Evolutionary conservation across 2,888 invertebrate genomes (phyloP), one percentile per base, ranked within the genome.

Genomic region (Synergus laeviventris): DNA sequence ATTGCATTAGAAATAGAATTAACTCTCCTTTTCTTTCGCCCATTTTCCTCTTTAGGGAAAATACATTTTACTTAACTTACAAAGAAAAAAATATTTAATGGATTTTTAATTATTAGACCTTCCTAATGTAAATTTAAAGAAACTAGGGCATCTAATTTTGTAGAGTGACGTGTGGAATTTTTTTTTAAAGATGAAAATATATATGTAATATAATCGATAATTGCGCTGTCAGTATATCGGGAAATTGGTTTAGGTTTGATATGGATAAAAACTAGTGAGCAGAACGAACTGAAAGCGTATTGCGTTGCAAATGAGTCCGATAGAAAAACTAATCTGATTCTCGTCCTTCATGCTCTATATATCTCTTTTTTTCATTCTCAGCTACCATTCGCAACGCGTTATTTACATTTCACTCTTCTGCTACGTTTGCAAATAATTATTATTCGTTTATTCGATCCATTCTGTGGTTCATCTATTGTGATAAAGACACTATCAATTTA

Each of bases 361-460:
- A 4, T 62, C 0, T 62, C 36, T 39, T 18, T 38, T 49, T 49
- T 49, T 49, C 4, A 16, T 66, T 49, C 12, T 36, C 49, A 59
- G 24, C 56, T 24, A 18, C 12, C 2, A 31, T 16, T 31, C n/a
- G n/a, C 36, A 49, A 70, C n/a, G 70, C 12, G n/a, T 49, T 70
- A 70, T 70, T 70, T 70, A 70, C 70, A 31, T 49, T 70, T 70
- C 70, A 70, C 18, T 66, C 66, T 66, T 66, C 24, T 66, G 42
- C 66, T 24, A 16, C 42, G 24, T 66, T 66, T 66, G 16, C 8
- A 45, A 66, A 24, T 45, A n/a, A 39, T 24, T 12, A 49, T 49
- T 45, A 70, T 70, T 49, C 36, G 49, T 49, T 70, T 49, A 70
- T 45, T 31, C 49, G 31, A 70, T 49, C 11, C 31, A 49, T n/a